Conservation (phyloP, 2,113 vertebrate species). For the Perca schrenkii region DNA sequence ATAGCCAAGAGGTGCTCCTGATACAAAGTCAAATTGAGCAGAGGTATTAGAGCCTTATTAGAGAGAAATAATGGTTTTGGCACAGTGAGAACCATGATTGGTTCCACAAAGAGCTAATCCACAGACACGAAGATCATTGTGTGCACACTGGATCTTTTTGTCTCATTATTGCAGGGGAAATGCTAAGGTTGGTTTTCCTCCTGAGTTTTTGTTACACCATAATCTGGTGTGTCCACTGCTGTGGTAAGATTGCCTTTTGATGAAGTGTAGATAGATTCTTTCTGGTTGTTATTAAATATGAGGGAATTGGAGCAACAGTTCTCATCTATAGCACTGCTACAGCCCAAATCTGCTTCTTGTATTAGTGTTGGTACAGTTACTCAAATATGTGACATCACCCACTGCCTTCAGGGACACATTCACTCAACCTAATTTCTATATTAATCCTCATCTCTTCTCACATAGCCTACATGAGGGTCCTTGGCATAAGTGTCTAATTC, state of each 20-base stretch:
- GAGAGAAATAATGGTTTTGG: constrained; percentile 49
- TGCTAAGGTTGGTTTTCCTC: constrained; percentile 12
- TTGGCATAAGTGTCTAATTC: constrained; percentile 46
- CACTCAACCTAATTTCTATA: constrained; percentile 83
- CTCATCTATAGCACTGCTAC: constrained; percentile 7
- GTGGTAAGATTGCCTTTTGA: not conserved
- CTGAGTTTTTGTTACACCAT: constrained; percentile 17
- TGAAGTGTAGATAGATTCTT: constrained; percentile 7
- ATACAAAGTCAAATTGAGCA: constrained; percentile 37
- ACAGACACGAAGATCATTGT: constrained; percentile 53
- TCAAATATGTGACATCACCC: constrained; percentile 70
- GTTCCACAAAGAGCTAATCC: constrained; percentile 60
- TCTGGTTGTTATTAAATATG: constrained; percentile 12
- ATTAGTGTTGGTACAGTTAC: constrained; percentile 58
- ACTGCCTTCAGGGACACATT: constrained; percentile 68
- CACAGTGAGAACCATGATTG: constrained; percentile 37
- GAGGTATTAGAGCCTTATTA: constrained; percentile 47
- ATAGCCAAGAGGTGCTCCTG: constrained; percentile 38
- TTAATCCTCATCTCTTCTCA: constrained; percentile 70
- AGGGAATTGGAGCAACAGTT: constrained; percentile 19
- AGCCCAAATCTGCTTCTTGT: constrained; percentile 43
- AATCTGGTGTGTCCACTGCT: constrained; percentile 9
- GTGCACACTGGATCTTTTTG: constrained; percentile 29
- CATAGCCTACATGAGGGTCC: constrained; percentile 71
- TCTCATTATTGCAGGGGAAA: constrained; percentile 29